Base-by-base conservation (phyloP, 2,113 vertebrate species). In the Jacana jacana region DNA sequence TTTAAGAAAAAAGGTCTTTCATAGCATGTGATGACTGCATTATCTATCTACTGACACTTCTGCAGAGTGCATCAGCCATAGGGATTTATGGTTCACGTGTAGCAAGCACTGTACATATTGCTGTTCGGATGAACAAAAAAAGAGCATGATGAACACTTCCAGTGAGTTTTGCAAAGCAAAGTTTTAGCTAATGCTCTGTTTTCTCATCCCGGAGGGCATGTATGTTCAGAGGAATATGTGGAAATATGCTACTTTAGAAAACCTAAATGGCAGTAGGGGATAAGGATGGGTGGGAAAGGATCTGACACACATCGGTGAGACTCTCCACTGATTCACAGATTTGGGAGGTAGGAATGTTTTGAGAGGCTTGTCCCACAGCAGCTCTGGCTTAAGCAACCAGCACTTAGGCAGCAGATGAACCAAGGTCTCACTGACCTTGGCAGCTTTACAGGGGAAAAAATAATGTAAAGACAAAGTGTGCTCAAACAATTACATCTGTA, bases 371-470 rank as follows among this genome's bases (percentile, higher is more conserved):
- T 35, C 42, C 69, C 31, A 64, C 54, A 69, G 77, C 37, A 85
- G 17, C 51, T 87, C 88, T 89, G 49, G 57, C 49, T 92, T 85
- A 84, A 81, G 68, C 27, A 80, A 77, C 60, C 7, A 13, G 35
- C 66, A 71, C 33, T 89, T 91, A 64, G 2, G 20, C 30, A 95
- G 77, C 65, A 93, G 75, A 57, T 75, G 75, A 97, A 61, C 40
- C 87, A 97, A 97, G 84, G 93, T 97, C 91, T 89, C 4, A 20
- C 39, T 33, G 84, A 96, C 94, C 82, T 95, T 94, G 64, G 19
- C 61, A 93, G 72, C 27, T 89, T 86, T 88, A 81, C 9, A 57
- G 76, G 40, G 33, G 46, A 92, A 94, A 91, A 90, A 35, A 92
- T 92, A 85, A 70, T 27, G 27, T 78, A 65, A 93, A 80, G 31